Evolutionary conservation across 1,140 invertebrate species (phyloP).

Genomic region (Panagrolaimus sp.): DNA sequence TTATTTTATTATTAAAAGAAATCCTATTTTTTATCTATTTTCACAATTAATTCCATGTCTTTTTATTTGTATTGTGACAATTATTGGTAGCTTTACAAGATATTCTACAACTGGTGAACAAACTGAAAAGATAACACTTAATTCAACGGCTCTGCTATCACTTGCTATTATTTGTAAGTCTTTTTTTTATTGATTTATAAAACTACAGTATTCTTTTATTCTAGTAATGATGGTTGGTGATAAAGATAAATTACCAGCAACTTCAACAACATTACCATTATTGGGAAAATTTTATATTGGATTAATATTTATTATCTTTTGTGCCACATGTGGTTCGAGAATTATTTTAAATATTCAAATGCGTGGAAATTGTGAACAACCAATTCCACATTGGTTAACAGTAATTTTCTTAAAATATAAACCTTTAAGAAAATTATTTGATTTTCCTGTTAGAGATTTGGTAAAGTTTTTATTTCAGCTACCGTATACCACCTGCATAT

Average conservation of each 20-base stretch:
- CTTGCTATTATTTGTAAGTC: conserved; percentile 38
- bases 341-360: conserved; percentile 26
- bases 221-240: conserved; percentile 38
- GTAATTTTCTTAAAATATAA: too few relatives aligned
- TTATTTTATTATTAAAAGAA: conserved; percentile 51
- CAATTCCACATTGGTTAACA: conserved; percentile 8
- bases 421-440: too few relatives aligned
- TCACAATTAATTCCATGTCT: conserved; percentile 52
- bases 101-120: conserved; percentile 54
- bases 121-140: conserved; percentile 47
- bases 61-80: conserved; percentile 52
- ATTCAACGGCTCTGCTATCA: conserved; percentile 36
- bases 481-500: too few relatives aligned
- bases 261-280: conserved; percentile 31
- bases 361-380: conserved; percentile 21
- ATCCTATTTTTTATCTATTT: conserved; percentile 53
- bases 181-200: not conserved
- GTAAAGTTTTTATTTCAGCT: too few relatives aligned
- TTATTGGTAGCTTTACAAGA: conserved; percentile 55
- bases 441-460: too few relatives aligned
- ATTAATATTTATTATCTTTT: conserved; percentile 24
- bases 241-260: conserved; percentile 30
- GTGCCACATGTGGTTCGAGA: conserved; percentile 19
- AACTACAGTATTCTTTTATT: too few relatives aligned
- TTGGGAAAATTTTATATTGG: conserved; percentile 26